Percentiles rank a stretch among this genome's conserved stretches.
phyloP scores from a whole-genome alignment of 2,888 invertebrate species.

The Hipparchia semele region DNA sequence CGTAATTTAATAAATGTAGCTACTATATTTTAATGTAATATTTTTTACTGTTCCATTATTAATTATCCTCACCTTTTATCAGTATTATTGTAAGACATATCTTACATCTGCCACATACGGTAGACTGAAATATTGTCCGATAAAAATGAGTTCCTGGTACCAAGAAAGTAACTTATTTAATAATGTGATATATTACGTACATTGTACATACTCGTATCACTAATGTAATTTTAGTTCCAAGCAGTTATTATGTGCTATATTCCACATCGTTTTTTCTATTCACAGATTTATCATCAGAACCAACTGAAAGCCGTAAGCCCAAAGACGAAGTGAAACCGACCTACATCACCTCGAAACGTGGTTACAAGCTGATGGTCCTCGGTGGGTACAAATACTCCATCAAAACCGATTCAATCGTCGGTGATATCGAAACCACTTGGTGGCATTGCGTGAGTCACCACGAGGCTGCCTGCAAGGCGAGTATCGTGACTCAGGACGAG shows the following conservation, averaged over 20 bases:
- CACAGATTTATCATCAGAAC: neutral
- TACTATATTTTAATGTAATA: neutral
- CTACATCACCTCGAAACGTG: neutral
- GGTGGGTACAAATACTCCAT: constrained; percentile 2
- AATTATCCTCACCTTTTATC: too few species aligned
- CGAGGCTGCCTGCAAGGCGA: neutral
- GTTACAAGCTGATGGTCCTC: neutral
- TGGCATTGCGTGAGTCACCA: neutral
- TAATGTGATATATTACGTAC: too few species aligned
- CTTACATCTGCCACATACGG: too few species aligned
- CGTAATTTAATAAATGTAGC: neutral
- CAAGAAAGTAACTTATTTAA: too few species aligned
- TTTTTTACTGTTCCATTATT: neutral
- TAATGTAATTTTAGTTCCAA: too few species aligned
- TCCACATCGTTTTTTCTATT: neutral
- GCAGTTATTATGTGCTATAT: too few species aligned
- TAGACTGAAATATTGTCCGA: too few species aligned
- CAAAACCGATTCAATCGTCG: neutral
- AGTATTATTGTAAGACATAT: too few species aligned
- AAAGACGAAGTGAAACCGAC: neutral
- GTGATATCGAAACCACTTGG: neutral
- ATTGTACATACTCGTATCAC: too few species aligned
- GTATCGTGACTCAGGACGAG: neutral
- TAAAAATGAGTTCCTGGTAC: too few species aligned
- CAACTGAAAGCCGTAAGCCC: neutral